Conservation (phyloP, 2,888 invertebrate species). For the Crioceris asparagi region DNA sequence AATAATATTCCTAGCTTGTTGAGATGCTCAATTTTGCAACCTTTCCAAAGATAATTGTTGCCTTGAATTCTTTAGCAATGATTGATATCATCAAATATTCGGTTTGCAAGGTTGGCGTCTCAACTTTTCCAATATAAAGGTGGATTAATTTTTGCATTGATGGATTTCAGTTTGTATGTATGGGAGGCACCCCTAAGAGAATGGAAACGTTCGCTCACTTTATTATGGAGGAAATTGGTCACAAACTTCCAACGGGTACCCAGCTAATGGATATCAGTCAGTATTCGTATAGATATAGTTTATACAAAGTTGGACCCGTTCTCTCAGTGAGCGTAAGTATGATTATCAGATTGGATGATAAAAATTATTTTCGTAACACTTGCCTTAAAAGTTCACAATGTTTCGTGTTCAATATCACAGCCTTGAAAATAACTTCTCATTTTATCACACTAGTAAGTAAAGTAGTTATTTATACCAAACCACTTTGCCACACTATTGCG, state of each 20-base stretch:
- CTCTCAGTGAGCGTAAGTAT: slow-evolving; percentile 71
- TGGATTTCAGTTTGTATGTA: slow-evolving; percentile 76
- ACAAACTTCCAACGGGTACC: slow-evolving; percentile 81
- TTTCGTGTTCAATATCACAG: too few species aligned
- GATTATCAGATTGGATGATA: background rate
- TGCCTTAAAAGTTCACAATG: too few species aligned
- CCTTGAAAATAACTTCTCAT: too few species aligned
- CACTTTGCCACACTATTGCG: background rate
- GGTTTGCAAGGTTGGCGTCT: too few species aligned
- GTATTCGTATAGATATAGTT: slow-evolving; percentile 85
- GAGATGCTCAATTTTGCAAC: too few species aligned
- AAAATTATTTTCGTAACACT: too few species aligned
- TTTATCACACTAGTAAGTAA: too few species aligned
- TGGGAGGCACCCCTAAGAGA: slow-evolving; percentile 90
- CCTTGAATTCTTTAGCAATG: too few species aligned
- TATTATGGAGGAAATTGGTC: slow-evolving; percentile 82
- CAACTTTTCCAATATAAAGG: background rate
- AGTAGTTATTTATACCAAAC: too few species aligned
- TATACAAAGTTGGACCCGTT: slow-evolving; percentile 91
- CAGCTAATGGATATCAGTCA: slow-evolving; percentile 81
- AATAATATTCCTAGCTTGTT: too few species aligned
- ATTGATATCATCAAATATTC: too few species aligned
- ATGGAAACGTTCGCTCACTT: slow-evolving; percentile 90
- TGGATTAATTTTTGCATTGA: background rate
- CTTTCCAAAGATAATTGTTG: too few species aligned